Percentiles rank a stretch among this genome's conserved stretches.
Evolutionary conservation across 2,113 vertebrate genomes (phyloP).

Genomic region (Syngnathoides biaculeatus): DNA sequence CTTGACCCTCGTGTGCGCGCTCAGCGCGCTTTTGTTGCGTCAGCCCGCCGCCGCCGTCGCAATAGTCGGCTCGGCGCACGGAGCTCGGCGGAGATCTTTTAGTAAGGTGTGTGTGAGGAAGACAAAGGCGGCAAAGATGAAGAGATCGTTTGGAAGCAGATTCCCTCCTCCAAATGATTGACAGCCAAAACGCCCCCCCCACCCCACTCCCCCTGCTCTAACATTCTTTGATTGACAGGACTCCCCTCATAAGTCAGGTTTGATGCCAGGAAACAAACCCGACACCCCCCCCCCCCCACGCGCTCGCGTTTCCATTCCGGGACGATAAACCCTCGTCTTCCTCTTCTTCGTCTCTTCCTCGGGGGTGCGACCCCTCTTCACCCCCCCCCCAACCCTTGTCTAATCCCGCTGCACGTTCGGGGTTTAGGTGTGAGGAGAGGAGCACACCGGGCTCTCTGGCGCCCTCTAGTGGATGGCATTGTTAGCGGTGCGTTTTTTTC

Average conservation of each 20-base stretch:
- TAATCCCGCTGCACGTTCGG: background rate
- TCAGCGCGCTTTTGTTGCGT: background rate
- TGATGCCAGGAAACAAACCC: conserved; percentile 63
- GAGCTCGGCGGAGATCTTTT: too few relatives aligned
- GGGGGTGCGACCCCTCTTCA: conserved; percentile 59
- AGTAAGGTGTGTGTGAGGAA: conserved; percentile 41
- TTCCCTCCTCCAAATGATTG: conserved; percentile 58
- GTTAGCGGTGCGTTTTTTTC: too few relatives aligned
- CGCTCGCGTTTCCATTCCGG: conserved; percentile 35
- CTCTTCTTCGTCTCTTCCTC: conserved; percentile 36
- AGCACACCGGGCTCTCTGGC: conserved; percentile 10
- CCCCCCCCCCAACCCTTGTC: conserved; percentile 48
- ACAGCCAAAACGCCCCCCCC: conserved; percentile 51
- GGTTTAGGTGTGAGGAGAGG: conserved; percentile 4
- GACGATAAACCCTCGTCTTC: conserved; percentile 16
- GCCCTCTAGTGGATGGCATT: too few relatives aligned
- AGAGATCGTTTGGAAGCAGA: conserved; percentile 65
- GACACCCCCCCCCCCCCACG: conserved; percentile 39
- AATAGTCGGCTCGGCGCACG: background rate
- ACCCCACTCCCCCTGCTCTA: conserved; percentile 37
- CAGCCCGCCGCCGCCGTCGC: background rate
- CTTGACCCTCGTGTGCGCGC: too few relatives aligned
- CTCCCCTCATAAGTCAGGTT: conserved; percentile 63
- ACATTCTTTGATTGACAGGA: conserved; percentile 68
- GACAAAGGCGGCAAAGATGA: conserved; percentile 60